Base-by-base conservation (phyloP, 2,797 vertebrate genomes). In the Astyanax mexicanus region DNA sequence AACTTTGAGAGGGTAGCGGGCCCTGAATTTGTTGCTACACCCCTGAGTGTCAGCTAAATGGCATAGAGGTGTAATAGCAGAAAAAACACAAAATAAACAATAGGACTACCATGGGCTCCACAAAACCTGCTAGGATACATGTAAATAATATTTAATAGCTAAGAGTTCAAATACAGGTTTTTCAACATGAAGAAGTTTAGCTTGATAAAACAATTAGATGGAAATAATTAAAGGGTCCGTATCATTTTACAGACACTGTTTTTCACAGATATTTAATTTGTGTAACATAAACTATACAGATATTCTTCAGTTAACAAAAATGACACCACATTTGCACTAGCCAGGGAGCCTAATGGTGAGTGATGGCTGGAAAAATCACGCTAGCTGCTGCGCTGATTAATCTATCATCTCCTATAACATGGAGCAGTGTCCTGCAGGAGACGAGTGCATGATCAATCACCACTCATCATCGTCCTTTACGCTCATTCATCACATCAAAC, bases 371-470 rank as follows among this genome's bases (percentile, higher is more conserved):
- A 52, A 49, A 52, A 54, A 21, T 57, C 58, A 52, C 52, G 55
- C 25, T 1, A 35, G 54, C 3, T 32, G 27, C 4, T 9, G 29
- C 0, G 5, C 67, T 74, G 70, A 83, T 77, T 73, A 45, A 81
- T 83, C 64, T 42, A 71, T 77, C 73, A 68, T 60, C 61, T 72
- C 19, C 13, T 51, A 25, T 77, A 58, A 75, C 47, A 69, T 67
- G 49, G 47, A 12, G 32, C 32, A 5, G 54, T 21, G 49, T 70
- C 66, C 70, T 55, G 45, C 73, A 23, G 25, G 49, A 70, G 42
- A 51, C 40, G 64, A 81, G 69, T 49, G 38, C 47, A 54, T n/a
- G 52, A 78, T 78, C 72, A 69, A 80, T 83, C 81, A 76, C 49
- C 13, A 44, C 72, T 80, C 54, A 69, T 78, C 66, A 80, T 74